Evolutionary conservation across 2,797 vertebrate species (phyloP), one percentile per base, ranked within the genome.

Genomic region (Lophura swinhoii): DNA sequence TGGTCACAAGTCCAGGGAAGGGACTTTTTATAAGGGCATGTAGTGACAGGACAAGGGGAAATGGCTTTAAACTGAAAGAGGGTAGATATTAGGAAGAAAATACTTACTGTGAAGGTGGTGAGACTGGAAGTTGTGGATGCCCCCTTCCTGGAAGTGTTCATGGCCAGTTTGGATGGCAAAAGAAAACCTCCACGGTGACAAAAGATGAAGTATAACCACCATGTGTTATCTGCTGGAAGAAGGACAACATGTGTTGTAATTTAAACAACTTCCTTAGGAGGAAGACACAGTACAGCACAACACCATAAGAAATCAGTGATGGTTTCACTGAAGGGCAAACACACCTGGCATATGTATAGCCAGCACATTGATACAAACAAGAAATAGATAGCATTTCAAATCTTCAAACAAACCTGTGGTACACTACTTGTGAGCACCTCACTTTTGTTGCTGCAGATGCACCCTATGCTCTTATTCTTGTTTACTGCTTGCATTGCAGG

Each of bases 341-440:
- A 0, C 58, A 85, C 66, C 75, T 87, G 78, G 72, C 82, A 66
- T 14, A 46, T 0, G 43, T 87, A 93, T 77, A 90, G 62, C 44
- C 67, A 56, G 12, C 21, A 41, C 67, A 37, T 76, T 15, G 39
- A 87, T 70, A 81, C 69, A 83, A 79, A 67, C 21, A 84, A 68
- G 49, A 89, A 86, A 86, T 46, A 92, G 94, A 86, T 29, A 29
- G 51, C 41, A 60, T 60, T 89, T 95, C 73, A 78, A 70, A 93
- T 74, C 70, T 46, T 74, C 33, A 37, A 31, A 49, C 59, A 87
- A 41, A 81, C 35, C 51, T 46, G 23, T 83, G 84, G 76, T 33
- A 70, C n/a, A 55, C 79, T 78, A 26, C 35, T 66, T 92, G 55
- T 59, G 41, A 93, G 51, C 69, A 68, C 51, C 88, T 93, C 87